A percentile compares a stretch with the other conserved stretches of the same genome.
Conservation (phyloP, 2,888 invertebrate genomes). For the Listrodromus nycthemerus region DNA sequence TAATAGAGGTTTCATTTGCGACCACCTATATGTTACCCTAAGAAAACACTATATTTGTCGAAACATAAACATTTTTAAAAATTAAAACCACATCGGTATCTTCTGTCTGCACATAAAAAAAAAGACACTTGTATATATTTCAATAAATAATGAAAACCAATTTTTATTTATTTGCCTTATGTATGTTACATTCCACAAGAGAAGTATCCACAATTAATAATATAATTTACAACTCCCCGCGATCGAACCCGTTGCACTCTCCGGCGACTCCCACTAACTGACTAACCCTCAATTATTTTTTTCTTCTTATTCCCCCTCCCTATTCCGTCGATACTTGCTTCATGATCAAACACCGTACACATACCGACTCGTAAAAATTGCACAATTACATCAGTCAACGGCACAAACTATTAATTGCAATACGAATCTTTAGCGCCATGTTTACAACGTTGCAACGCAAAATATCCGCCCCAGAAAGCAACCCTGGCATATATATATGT, state of each 20-base stretch:
- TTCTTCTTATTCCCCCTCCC: neutral
- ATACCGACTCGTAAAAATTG: constrained; percentile 49
- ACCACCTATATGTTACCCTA: too few relatives aligned
- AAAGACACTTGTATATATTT: constrained; percentile 24
- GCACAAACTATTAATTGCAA: constrained; percentile 60
- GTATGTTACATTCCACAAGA: constrained; percentile 67
- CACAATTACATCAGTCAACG: constrained; percentile 63
- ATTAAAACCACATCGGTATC: too few relatives aligned
- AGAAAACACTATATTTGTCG: too few relatives aligned
- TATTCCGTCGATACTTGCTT: constrained; percentile 36
- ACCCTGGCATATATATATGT: constrained; percentile 30
- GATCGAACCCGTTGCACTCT: constrained; percentile 45
- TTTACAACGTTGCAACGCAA: constrained; percentile 38
- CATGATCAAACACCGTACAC: constrained; percentile 15
- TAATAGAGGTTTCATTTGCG: too few relatives aligned
- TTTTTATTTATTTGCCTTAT: constrained; percentile 63
- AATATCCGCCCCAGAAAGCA: constrained; percentile 17
- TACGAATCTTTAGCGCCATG: constrained; percentile 61
- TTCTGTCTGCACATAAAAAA: too few relatives aligned
- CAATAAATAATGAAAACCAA: constrained; percentile 69
- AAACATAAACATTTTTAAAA: too few relatives aligned
- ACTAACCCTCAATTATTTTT: constrained; percentile 20
- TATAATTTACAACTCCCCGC: constrained; percentile 62
- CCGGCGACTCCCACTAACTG: constrained; percentile 24
- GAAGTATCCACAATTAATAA: constrained; percentile 61